These are phyloP conservation scores for Hephaestus fuliginosus DNA, from an alignment of 2,797 vertebrate genomes.

Conservation along the genomic window DNA sequence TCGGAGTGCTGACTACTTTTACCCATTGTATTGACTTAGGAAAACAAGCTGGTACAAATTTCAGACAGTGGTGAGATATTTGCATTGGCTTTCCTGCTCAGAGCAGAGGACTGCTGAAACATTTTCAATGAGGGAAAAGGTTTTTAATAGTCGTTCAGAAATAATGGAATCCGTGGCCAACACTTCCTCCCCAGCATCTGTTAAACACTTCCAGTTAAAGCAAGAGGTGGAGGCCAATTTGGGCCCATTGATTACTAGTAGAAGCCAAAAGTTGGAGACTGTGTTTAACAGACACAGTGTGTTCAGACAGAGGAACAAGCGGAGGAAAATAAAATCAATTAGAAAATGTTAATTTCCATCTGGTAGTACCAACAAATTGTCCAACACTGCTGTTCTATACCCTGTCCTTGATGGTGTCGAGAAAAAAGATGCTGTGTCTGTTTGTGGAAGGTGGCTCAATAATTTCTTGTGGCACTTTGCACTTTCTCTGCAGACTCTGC, in stretches of 20 bases:
- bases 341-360: conserved; percentile 59
- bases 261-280: conserved; percentile 35
- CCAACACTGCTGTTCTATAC: conserved; percentile 33
- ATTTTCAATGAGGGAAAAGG: conserved; percentile 41
- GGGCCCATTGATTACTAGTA: conserved; percentile 63
- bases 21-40: conserved; percentile 41
- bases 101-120: conserved; percentile 15
- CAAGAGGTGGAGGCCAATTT: conserved; percentile 35
- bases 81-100: conserved; percentile 24
- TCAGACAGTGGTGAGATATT: conserved; percentile 33
- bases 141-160: conserved; percentile 48
- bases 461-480: conserved; percentile 20
- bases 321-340: conserved; percentile 56
- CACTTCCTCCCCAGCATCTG: conserved; percentile 48
- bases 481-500: conserved; percentile 26
- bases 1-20: conserved; percentile 24
- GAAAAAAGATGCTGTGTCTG: conserved; percentile 18
- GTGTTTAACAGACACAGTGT: conserved; percentile 48
- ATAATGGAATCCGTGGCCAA: conserved; percentile 29
- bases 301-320: conserved; percentile 47
- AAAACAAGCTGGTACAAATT: conserved; percentile 35
- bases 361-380: conserved; percentile 36
- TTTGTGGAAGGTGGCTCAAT: conserved; percentile 29
- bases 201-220: conserved; percentile 61
- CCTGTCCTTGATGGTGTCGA: conserved; percentile 11